Evolutionary conservation across 2,797 vertebrate species (phyloP).

Genomic region (Mormyrops boulengeri): DNA sequence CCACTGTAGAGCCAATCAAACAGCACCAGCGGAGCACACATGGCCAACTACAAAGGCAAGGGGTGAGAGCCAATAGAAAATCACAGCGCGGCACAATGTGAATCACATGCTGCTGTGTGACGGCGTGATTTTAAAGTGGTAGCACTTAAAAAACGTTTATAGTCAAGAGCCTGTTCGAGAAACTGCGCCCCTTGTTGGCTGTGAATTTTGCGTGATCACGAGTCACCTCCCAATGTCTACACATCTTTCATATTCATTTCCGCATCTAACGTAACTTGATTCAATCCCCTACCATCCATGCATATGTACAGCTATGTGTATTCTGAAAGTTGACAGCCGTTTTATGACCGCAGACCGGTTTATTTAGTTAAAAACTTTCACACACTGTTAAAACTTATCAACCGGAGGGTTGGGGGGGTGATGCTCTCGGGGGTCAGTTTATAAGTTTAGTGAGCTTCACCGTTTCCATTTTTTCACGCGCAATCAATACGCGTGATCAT

Average conservation of each 20-base stretch:
- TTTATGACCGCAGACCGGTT: neutral
- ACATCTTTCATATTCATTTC: neutral
- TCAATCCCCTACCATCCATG: neutral
- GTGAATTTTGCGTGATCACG: neutral
- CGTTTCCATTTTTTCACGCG: neutral
- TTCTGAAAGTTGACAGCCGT: neutral
- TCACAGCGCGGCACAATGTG: slow-evolving; percentile 72
- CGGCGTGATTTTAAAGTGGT: slow-evolving; percentile 21
- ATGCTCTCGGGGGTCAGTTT: neutral
- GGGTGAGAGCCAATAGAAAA: slow-evolving; percentile 64
- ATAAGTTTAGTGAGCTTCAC: neutral
- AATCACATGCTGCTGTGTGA: slow-evolving; percentile 37
- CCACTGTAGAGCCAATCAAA: slow-evolving; percentile 59
- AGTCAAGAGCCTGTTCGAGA: neutral
- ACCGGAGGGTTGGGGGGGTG: no score
- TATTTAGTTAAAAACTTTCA: neutral
- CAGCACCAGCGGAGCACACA: neutral
- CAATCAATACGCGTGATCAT: neutral
- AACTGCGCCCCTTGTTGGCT: neutral
- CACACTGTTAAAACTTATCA: neutral
- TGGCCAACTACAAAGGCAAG: neutral
- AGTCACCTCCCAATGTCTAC: neutral
- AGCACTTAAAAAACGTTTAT: neutral
- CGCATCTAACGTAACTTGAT: neutral
- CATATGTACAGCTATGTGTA: neutral